A percentile compares a stretch with the other conserved stretches of the same genome.
phyloP scores from a whole-genome alignment of 2,113 vertebrate genomes.

The Nycticryphes semicollaris region DNA sequence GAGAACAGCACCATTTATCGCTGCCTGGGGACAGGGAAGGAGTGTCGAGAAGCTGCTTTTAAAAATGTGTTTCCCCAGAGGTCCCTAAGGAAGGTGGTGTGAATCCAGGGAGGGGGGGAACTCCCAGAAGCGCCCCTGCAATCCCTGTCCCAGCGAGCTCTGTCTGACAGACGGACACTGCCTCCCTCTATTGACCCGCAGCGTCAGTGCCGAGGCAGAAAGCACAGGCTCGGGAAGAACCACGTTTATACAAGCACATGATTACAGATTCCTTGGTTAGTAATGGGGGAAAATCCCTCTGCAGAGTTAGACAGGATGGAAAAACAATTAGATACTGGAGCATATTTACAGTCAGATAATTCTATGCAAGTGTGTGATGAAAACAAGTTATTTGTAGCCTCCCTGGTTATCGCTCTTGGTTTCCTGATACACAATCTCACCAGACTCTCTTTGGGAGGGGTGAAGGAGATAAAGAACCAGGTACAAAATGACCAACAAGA shows the following conservation, averaged over 20 bases:
- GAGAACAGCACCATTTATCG: not conserved
- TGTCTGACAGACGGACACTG: not conserved
- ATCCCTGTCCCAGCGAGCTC: not conserved
- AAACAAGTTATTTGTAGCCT: not conserved
- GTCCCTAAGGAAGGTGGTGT: rapidly evolving
- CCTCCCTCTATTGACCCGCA: not conserved
- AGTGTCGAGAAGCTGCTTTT: not conserved
- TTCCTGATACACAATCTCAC: not conserved
- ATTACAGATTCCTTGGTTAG: not conserved
- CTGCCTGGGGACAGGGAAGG: not conserved
- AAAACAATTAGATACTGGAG: not conserved
- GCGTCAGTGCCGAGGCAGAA: not conserved
- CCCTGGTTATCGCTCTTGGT: not conserved
- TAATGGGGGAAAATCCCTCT: not conserved
- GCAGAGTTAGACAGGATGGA: not conserved
- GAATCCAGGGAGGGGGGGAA: rapidly evolving
- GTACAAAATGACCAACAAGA: not conserved
- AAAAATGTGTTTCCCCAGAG: not conserved
- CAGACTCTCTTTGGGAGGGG: not conserved
- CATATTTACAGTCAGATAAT: not conserved
- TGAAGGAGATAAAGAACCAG: not conserved
- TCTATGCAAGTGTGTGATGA: not conserved
- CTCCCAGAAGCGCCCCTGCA: not conserved
- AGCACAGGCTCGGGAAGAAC: not conserved
- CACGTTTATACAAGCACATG: not conserved